A percentile compares a stretch with the other conserved stretches of the same genome.
Conservation (phyloP, 2,113 vertebrate genomes). For the Brienomyrus longianalis region DNA sequence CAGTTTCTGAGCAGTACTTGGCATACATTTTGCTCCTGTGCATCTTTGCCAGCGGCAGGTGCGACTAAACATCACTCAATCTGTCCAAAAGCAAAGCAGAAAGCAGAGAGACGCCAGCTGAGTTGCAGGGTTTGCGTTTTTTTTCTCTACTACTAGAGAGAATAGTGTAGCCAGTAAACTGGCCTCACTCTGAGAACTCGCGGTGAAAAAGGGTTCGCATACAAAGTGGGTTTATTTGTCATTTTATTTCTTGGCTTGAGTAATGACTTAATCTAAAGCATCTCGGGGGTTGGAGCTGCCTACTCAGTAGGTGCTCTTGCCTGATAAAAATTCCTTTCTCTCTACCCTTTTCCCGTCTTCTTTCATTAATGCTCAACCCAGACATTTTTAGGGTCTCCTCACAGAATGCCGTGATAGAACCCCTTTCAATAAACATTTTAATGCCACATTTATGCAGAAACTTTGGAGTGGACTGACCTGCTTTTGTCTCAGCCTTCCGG, state of each 20-base stretch:
- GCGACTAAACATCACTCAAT: background rate
- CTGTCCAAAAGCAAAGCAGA: background rate
- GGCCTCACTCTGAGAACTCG: background rate
- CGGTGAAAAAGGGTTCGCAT: background rate
- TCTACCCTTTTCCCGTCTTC: background rate
- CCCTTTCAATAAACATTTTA: conserved; percentile 16
- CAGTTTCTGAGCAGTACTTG: background rate
- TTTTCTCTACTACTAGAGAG: background rate
- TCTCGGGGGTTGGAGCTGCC: background rate
- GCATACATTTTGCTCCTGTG: background rate
- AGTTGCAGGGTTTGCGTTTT: background rate
- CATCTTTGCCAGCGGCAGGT: background rate
- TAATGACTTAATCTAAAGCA: background rate
- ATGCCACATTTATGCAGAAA: background rate
- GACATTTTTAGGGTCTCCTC: background rate
- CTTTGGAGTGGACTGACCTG: conserved; percentile 6
- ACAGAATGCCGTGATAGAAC: background rate
- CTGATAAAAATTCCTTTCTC: background rate
- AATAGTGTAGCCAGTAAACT: background rate
- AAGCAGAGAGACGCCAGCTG: background rate
- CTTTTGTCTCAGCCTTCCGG: background rate
- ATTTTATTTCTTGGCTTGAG: background rate
- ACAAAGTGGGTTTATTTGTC: background rate
- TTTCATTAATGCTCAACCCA: background rate
- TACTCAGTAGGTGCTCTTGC: background rate